Conservation (phyloP, 2,797 vertebrate genomes). For the Poecilia velifera region DNA sequence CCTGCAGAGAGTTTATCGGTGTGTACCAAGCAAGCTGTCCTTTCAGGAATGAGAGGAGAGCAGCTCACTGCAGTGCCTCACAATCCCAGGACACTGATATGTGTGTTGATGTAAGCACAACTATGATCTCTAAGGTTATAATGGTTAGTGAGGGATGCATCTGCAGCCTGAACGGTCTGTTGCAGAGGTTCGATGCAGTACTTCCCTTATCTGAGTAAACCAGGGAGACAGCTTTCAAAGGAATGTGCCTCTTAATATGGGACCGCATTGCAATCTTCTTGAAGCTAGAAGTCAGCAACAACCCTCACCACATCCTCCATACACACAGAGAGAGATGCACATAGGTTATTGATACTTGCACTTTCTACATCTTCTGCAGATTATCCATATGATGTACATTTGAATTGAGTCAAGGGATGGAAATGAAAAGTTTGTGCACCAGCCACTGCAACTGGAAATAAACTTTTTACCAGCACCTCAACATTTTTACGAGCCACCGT, state of each 20-base stretch:
- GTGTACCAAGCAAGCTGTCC: constrained; percentile 35
- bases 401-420: background rate
- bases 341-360: constrained; percentile 8
- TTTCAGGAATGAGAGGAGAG: constrained; percentile 30
- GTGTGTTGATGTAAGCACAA: constrained; percentile 69
- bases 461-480: background rate
- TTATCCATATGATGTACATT: background rate
- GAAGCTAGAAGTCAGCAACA: constrained; percentile 19
- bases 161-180: constrained; percentile 20
- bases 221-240: constrained; percentile 23
- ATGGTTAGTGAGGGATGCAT: constrained; percentile 38
- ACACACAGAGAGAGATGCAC: constrained; percentile 12
- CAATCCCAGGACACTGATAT: constrained; percentile 67
- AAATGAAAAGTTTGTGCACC: background rate
- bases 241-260: constrained; percentile 53
- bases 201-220: constrained; percentile 17
- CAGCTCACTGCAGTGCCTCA: constrained; percentile 63
- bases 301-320: constrained; percentile 18
- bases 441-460: background rate
- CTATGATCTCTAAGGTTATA: constrained; percentile 56
- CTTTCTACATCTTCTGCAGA: constrained; percentile 29
- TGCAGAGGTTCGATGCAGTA: constrained; percentile 40
- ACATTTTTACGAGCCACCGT: background rate
- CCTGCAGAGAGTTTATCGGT: constrained; percentile 30
- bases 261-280: constrained; percentile 4